Percentiles rank a stretch among this genome's conserved stretches.
These are phyloP conservation scores for Oryzias javanicus DNA, from an alignment of 2,113 vertebrate genomes.

Conservation along the genomic window DNA sequence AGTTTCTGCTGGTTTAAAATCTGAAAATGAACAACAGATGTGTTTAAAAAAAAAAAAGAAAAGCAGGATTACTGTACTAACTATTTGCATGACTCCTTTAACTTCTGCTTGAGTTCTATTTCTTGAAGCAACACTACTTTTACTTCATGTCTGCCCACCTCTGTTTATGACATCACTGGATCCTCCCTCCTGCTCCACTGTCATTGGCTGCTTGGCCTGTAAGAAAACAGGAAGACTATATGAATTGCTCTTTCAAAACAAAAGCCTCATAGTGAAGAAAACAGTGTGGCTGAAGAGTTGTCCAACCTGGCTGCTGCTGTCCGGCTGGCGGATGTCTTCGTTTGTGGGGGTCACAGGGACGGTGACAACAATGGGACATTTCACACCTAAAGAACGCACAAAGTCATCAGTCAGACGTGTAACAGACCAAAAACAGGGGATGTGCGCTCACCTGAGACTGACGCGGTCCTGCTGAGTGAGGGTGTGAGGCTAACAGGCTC, in stretches of 20 bases:
- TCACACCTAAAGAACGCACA: conserved; percentile 33
- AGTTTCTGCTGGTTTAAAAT: conserved; percentile 80
- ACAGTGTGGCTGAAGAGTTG: not conserved
- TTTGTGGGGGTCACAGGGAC: conserved; percentile 1
- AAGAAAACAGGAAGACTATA: not conserved
- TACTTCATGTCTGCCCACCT: not conserved
- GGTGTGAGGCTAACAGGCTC: conserved; percentile 77
- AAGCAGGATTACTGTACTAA: too few species aligned
- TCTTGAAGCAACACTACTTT: too few species aligned
- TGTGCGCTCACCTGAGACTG: conserved; percentile 76
- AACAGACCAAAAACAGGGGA: not conserved
- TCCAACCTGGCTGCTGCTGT: conserved; percentile 30
- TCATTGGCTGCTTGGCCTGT: conserved; percentile 45
- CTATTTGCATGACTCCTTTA: too few species aligned
- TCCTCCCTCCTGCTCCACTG: conserved; percentile 8
- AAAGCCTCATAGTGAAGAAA: not conserved
- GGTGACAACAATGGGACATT: conserved; percentile 19
- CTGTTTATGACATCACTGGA: conserved; percentile 25
- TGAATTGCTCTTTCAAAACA: conserved; percentile 20
- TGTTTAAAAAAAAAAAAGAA: too few species aligned
- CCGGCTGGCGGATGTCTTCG: not conserved
- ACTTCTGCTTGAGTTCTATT: too few species aligned
- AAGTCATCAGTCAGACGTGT: not conserved
- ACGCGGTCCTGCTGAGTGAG: conserved; percentile 75
- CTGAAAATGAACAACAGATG: conserved; percentile 59